Evolutionary conservation across 2,113 vertebrate species (phyloP).

Genomic region (Paradisaea rubra): DNA sequence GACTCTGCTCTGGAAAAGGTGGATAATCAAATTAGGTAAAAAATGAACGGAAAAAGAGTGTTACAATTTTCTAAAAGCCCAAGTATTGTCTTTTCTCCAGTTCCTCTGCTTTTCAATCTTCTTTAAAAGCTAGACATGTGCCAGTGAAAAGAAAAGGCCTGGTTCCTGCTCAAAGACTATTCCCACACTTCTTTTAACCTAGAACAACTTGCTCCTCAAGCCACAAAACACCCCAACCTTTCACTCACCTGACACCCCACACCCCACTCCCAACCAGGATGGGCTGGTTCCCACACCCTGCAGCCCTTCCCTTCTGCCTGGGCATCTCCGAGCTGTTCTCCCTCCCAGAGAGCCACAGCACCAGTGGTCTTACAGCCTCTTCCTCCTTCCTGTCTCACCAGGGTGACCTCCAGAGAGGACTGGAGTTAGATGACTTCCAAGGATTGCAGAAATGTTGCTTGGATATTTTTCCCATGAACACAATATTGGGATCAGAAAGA

Average conservation of each 20-base stretch:
- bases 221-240: neutral
- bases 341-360: neutral
- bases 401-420: neutral
- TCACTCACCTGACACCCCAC: neutral
- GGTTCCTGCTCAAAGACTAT: neutral
- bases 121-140: neutral
- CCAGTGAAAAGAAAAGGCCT: neutral
- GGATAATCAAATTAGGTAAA: neutral
- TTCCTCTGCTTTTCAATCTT: neutral
- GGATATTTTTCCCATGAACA: neutral
- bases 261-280: rapidly evolving
- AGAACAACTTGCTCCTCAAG: neutral
- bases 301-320: neutral
- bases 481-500: neutral
- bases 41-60: rapidly evolving
- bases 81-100: neutral
- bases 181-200: neutral
- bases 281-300: neutral
- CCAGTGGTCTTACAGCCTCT: neutral
- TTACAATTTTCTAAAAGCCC: neutral
- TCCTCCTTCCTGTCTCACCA: neutral
- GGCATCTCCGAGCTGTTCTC: neutral
- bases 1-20: neutral
- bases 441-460: neutral
- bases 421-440: neutral